These are phyloP conservation scores for Myathropa florea DNA, from an alignment of 2,888 invertebrate species.

Conservation along the genomic window DNA sequence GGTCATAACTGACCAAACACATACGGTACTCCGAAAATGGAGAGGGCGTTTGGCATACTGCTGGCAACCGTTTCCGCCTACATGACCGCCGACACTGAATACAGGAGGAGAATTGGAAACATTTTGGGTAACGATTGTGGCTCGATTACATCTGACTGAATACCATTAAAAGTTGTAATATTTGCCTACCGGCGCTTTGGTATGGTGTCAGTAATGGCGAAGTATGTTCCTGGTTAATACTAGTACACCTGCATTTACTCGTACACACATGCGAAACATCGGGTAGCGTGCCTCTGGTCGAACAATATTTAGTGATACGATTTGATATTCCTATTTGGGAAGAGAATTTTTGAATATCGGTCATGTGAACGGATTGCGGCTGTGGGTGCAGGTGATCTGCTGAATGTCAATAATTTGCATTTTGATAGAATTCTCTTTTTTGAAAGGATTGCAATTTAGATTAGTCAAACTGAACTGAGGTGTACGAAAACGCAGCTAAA, in stretches of 20 bases:
- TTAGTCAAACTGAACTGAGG: neutral
- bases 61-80: conserved; percentile 2
- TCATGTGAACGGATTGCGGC: conserved; percentile 14
- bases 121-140: conserved; percentile 58
- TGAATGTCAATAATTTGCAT: conserved; percentile 29
- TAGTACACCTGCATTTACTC: conserved; percentile 8
- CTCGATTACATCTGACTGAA: conserved; percentile 53
- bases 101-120: conserved; percentile 25
- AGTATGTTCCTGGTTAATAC: neutral
- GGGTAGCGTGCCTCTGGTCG: neutral
- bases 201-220: conserved; percentile 9
- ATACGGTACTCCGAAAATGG: conserved; percentile 36
- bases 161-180: conserved; percentile 49
- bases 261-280: neutral
- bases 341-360: conserved; percentile 6
- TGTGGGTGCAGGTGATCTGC: neutral
- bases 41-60: conserved; percentile 28
- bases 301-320: conserved; percentile 28
- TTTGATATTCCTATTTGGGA: conserved; percentile 17
- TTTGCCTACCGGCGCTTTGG: conserved; percentile 18
- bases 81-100: neutral
- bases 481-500: neutral
- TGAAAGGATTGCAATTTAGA: conserved; percentile 10
- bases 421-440: conserved; percentile 27
- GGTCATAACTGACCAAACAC: conserved; percentile 53